phyloP scores from a whole-genome alignment of 2,888 invertebrate genomes.

The Listrodromus nycthemerus region DNA sequence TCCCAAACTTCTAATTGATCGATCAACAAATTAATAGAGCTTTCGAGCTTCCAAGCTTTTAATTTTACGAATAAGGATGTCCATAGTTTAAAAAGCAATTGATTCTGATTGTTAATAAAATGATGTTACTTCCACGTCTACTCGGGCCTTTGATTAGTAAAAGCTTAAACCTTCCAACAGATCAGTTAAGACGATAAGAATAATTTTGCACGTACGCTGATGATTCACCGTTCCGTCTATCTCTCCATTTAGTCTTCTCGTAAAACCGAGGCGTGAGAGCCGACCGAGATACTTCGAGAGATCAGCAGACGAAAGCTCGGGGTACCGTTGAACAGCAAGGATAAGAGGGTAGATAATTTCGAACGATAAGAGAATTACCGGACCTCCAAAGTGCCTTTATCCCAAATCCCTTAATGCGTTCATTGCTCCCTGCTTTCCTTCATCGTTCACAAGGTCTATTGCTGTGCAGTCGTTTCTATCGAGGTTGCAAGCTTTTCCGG shows the following conservation, averaged over 20 bases:
- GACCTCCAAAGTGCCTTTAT: conserved; percentile 34
- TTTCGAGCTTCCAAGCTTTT: too few species aligned
- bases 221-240: conserved; percentile 21
- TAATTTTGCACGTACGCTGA: conserved; percentile 12
- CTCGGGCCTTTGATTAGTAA: too few species aligned
- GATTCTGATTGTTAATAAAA: too few species aligned
- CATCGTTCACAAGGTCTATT: background rate
- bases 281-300: conserved; percentile 4
- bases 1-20: too few species aligned
- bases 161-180: background rate
- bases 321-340: conserved; percentile 9
- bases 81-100: too few species aligned
- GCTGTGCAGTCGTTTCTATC: background rate
- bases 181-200: conserved; percentile 1
- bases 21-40: too few species aligned
- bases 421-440: conserved; percentile 14
- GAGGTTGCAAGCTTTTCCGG: background rate
- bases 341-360: conserved; percentile 58
- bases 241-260: conserved; percentile 24
- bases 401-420: conserved; percentile 39
- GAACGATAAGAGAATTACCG: conserved; percentile 55
- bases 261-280: conserved; percentile 27
- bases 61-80: too few species aligned
- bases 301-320: conserved; percentile 10
- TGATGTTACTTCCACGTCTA: too few species aligned